These are phyloP conservation scores for Alloplasta piceator DNA, from an alignment of 2,888 invertebrate species.

Conservation along the genomic window DNA sequence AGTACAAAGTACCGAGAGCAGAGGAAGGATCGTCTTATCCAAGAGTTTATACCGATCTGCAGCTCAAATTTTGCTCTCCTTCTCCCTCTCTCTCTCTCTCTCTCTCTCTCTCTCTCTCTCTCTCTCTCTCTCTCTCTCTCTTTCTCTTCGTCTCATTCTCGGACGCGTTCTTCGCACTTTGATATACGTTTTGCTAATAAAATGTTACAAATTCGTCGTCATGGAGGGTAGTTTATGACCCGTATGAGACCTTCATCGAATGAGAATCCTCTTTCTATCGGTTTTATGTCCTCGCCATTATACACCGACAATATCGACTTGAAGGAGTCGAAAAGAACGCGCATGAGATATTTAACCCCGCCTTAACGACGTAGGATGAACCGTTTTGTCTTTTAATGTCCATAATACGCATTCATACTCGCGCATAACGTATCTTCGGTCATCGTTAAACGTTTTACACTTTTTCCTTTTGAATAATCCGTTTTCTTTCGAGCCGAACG, in stretches of 20 bases:
- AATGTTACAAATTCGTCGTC: conserved; percentile 82
- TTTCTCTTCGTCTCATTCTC: background rate
- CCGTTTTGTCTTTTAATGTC: conserved; percentile 24
- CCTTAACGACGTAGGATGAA: background rate
- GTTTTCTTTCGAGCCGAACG: too few species aligned
- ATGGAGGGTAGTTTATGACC: conserved; percentile 78
- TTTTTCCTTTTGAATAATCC: too few species aligned
- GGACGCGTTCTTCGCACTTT: conserved; percentile 58
- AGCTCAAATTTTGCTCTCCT: background rate
- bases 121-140: conserved; percentile 12
- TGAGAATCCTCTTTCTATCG: conserved; percentile 63
- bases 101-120: background rate
- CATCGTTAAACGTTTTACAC: too few species aligned
- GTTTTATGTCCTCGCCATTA: conserved; percentile 63
- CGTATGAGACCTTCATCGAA: conserved; percentile 74
- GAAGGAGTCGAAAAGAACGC: background rate
- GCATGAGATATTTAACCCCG: background rate
- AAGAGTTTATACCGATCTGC: conserved; percentile 2
- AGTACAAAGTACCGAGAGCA: conserved; percentile 70
- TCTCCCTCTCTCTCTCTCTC: background rate
- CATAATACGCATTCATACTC: background rate
- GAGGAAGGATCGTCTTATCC: conserved; percentile 23
- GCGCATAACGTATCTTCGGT: too few species aligned
- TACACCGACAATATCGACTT: too few species aligned
- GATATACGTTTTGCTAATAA: conserved; percentile 78